A percentile compares a stretch with the other conserved stretches of the same genome.
These are phyloP conservation scores for Cotesia glomerata DNA, from an alignment of 1,140 invertebrate species.

Conservation along the genomic window DNA sequence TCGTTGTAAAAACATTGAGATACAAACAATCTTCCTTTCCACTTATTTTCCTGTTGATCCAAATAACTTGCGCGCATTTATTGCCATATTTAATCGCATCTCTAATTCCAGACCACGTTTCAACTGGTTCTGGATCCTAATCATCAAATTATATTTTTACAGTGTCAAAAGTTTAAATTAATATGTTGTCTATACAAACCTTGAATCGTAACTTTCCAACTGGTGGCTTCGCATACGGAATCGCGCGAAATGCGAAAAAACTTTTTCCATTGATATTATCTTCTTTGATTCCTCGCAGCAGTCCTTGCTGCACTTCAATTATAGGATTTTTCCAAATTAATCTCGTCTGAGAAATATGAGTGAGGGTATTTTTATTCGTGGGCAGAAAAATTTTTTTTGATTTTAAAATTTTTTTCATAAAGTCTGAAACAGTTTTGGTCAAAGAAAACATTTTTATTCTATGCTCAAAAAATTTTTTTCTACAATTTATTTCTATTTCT, in stretches of 20 bases:
- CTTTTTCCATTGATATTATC: constrained; percentile 26
- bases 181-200: constrained; percentile 40
- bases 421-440: too few species aligned
- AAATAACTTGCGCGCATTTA: constrained; percentile 56
- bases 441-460: too few species aligned
- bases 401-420: too few species aligned
- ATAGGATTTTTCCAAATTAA: not conserved
- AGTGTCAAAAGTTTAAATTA: constrained; percentile 27
- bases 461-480: too few species aligned
- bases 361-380: too few species aligned
- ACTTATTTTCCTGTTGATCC: not conserved
- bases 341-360: too few species aligned
- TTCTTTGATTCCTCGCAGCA: constrained; percentile 34
- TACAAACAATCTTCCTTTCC: constrained; percentile 79
- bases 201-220: constrained; percentile 64
- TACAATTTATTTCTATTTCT: too few species aligned
- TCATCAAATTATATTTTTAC: not conserved
- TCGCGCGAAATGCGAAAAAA: constrained; percentile 42
- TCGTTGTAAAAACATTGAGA: constrained; percentile 80
- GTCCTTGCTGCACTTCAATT: constrained; percentile 31
- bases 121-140: constrained; percentile 66
- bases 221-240: constrained; percentile 49
- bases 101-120: constrained; percentile 64
- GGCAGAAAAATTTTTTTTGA: too few species aligned
- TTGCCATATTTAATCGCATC: constrained; percentile 66